Percentiles rank a stretch among this genome's conserved stretches.
phyloP scores from a whole-genome alignment of 2,797 vertebrate species.

The Hafferia zeledoni region DNA sequence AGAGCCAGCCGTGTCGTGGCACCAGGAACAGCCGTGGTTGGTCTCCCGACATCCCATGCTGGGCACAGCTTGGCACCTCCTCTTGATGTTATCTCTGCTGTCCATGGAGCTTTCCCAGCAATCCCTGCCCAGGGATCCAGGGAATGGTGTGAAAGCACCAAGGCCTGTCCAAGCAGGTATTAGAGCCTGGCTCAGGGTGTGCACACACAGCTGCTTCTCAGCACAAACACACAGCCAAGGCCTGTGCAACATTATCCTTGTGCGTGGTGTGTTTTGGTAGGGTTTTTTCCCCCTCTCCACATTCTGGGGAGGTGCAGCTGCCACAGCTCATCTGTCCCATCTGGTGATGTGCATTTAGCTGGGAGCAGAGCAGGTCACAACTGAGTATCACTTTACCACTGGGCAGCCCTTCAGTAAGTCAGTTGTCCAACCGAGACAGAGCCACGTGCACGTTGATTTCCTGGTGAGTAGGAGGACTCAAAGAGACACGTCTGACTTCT shows the following conservation, averaged over 20 bases:
- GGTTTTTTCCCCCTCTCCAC: rapidly evolving
- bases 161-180: background rate
- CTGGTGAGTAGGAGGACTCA: background rate
- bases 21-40: rapidly evolving
- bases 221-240: background rate
- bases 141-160: rapidly evolving
- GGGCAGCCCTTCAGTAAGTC: background rate
- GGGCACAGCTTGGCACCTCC: background rate
- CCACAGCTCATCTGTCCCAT: rapidly evolving
- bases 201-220: background rate
- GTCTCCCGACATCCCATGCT: background rate
- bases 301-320: background rate
- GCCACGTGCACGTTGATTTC: rapidly evolving
- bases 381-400: rapidly evolving
- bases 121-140: background rate
- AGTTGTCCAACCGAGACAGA: rapidly evolving
- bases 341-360: background rate
- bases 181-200: background rate
- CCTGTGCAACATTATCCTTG: rapidly evolving
- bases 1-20: rapidly evolving
- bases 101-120: background rate
- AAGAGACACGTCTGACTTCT: background rate
- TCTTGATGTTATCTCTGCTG: background rate
- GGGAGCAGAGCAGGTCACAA: background rate
- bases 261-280: rapidly evolving